Evolutionary conservation across 1,140 invertebrate species (phyloP), one percentile per base, ranked within the genome.

Genomic region (Bombus waltoni): DNA sequence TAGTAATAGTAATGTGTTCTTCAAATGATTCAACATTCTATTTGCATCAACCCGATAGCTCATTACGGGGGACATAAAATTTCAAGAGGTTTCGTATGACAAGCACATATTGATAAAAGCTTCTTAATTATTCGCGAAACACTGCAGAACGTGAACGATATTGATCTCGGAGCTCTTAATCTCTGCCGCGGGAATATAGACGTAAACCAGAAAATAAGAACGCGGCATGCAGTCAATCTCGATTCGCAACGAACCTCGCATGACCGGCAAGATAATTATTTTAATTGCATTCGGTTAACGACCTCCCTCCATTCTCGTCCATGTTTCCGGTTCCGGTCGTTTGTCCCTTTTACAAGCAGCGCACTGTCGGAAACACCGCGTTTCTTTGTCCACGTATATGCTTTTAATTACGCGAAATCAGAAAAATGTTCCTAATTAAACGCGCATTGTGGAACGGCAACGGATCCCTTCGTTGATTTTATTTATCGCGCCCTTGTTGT

Each of bases 221-320:
- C 38, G 2, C 35, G 28, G 18, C 2, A 2, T n/a, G 25, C 28
- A 62, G 75, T 11, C 38, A 32, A 77, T 77, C 35, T 40, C 53
- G 25, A 77, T 77, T 65, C 28, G 1, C 75, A 35, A n/a, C 8
- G 75, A 77, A 59, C 65, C 15, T 18, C 57, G 38, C 38, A 42
- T 42, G 40, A 42, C 66, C 35, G 66, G 11, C 44, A 42, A n/a
- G 35, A 59, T 71, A 80, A 70, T 80, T 80, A 80, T 71, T 80
- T 80, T 70, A 80, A 80, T 70, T 80, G 44, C 66, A 66, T 53
- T 70, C 47, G 66, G 65, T 71, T 80, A 80, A 80, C 42, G 44
- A 80, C 22, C n/a, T 44, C n/a, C 8, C 40, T 22, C 18, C 18
- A 53, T 53, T 32, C 35, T 44, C 13, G 8, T 47, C 62, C 59